Evolutionary conservation across 1,140 invertebrate genomes (phyloP), one percentile per base, ranked within the genome.

Genomic region (Harlomillsia oculata): DNA sequence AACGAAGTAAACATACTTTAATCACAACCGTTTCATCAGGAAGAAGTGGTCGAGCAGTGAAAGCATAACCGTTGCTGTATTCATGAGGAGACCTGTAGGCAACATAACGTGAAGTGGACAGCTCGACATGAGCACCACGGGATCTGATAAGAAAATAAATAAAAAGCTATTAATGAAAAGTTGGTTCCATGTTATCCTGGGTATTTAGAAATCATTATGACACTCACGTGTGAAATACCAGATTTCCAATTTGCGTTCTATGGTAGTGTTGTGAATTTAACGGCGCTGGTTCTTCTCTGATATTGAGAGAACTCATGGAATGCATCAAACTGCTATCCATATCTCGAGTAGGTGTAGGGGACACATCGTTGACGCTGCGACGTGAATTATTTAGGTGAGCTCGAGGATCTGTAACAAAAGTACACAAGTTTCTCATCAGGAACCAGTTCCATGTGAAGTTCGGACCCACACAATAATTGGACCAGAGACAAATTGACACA

Each of bases 31-130:
- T 84, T 71, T 97, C 90, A 4, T 87, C 88, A 21, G 88, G 79
- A 29, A 82, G 76, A 65, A 97, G 75, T 5, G 92, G 89, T 14
- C 87, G 73, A 3, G 81, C 80, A 2, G 89, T 90, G 69, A 97
- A 97, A 0, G 95, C 87, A 72, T 96, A 97, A 1, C 89, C 92
- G 71, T 95, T 89, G 67, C 87, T 89, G 71, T 92, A 96, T 69
- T 95, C 90, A 0, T 85, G 83, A 60, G 85, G 82, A 2, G 77
- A 78, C 51, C 93, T 76, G 1, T 82, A 81, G 1, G 91, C 92
- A 0, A 91, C 79, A 28, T 82, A 85, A 45, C 86, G 78, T 61
- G 85, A 84, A 41, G 81, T 81, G 39, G 82, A 82, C 56, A 94
- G 79, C n/a, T 81, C 74, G 37, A 93, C 82, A 72, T 95, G 92